Base-by-base conservation (phyloP, 1,140 invertebrate species). In the Neotoxoptera formosana region DNA sequence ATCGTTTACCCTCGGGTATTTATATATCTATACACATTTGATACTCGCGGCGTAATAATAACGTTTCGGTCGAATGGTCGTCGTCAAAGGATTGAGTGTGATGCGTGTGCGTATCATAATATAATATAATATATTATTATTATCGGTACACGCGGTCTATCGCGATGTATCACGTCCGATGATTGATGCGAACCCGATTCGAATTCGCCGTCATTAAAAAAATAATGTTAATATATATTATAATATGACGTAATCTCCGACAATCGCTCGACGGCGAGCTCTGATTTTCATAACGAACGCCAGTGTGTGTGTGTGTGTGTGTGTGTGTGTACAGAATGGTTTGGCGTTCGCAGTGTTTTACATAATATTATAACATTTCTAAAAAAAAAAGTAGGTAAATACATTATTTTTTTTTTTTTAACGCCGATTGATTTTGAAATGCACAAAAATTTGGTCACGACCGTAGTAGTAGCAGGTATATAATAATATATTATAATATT, bases 221-320 rank as follows among this genome's bases (percentile, higher is more conserved):
- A n/a, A n/a, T n/a, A n/a, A 86, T 86, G 83, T 86, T 86, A 86
- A 86, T 86, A 86, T n/a, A 41, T 84, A 84, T 8, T 41, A 48
- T 48, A 48, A 48, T 48, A 53, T 53, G 23, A 23, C 30, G 23
- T 25, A 14, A 14, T 45, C 9, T 86, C 21, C 83, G 83, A 41
- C 36, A 86, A 86, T 30, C 41, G 41, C 25, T 23, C 23, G 83
- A 83, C 21, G 34, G 17, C 20, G 7, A 23, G 14, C 81, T 83
- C 9, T 41, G 81, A 36, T 83, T 83, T 83, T 83, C 34, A 83
- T 41, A 83, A 23, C 41, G 41, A 34, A 83, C n/a, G 41, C 4
- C 2, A 2, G 41, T 41, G 41, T 41, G 41, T 41, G 47, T 30
- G 2, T 60, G 1, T 25, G 7, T 21, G 20, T 36, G 34, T 25